Evolutionary conservation across 2,113 vertebrate genomes (phyloP).

Genomic region (Amia ocellicauda): DNA sequence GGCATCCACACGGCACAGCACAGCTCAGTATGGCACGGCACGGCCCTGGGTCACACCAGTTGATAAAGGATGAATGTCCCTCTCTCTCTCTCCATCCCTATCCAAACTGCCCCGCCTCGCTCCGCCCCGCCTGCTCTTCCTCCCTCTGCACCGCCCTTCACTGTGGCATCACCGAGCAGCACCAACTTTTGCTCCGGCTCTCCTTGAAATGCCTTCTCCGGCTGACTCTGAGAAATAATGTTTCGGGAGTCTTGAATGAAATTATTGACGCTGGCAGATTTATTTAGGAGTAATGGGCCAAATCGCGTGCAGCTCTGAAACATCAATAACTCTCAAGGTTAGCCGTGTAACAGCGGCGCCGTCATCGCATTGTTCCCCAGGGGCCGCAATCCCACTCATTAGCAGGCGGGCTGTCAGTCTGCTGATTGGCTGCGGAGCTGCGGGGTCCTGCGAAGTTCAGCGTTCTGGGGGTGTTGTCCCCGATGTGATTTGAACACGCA

Average conservation of each 20-base stretch:
- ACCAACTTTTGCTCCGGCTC: background rate
- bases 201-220: slow-evolving; percentile 21
- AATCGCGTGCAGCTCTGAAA: slow-evolving; percentile 40
- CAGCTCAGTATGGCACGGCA: slow-evolving; percentile 15
- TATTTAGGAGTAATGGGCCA: slow-evolving; percentile 47
- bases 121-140: too few species aligned
- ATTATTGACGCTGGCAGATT: slow-evolving; percentile 27
- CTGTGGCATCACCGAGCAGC: too few species aligned
- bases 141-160: too few species aligned
- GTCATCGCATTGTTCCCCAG: slow-evolving; percentile 30
- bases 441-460: background rate
- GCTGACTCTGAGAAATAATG: slow-evolving; percentile 1
- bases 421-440: slow-evolving; percentile 17
- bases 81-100: too few species aligned
- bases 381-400: slow-evolving; percentile 30
- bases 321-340: slow-evolving; percentile 42
- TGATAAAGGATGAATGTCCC: background rate
- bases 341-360: slow-evolving; percentile 22
- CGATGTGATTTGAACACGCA: background rate
- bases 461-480: too few species aligned
- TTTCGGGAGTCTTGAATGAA: slow-evolving; percentile 23
- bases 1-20: background rate
- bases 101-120: too few species aligned
- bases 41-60: background rate
- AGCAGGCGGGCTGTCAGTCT: slow-evolving; percentile 23